Evolutionary conservation across 1,140 invertebrate species (phyloP), one percentile per base, ranked within the genome.

Genomic region (Platyscapa corneri): DNA sequence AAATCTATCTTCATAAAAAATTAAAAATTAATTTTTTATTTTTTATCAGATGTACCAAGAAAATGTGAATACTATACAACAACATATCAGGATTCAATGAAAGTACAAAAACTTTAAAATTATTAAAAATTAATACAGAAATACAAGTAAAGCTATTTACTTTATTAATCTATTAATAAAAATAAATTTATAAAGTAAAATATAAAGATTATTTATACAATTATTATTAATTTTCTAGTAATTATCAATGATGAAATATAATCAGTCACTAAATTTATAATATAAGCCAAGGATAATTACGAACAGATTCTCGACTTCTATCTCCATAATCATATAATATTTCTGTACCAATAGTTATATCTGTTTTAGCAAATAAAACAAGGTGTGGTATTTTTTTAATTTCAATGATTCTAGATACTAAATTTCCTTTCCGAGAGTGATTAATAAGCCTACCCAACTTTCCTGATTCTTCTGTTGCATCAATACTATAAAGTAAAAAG

Each of bases 281-380:
- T 81, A 97, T 97, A 83, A 99, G 95, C 99, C 99, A 99, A 18
- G 99, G 99, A 94, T 99, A 98, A 92, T 97, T 95, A 86, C 96
- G 94, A 85, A 99, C 93, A 14, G 98, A 96, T 89, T 97, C 96
- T 92, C 97, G 97, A 88, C 97, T 98, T 76, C 99, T 94, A 93
- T 99, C 99, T 2, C 99, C 99, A 92, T 99, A 99, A 93, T 99
- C 99, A 92, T 99, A 99, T 6, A 97, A 95, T 56, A 99, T 93
- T 93, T 99, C 99, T 89, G 98, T 97, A 14, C 98, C 98, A 3
- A 93, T 88, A 75, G 95, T 92, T 88, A 99, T 99, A 89, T 99
- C 96, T 85, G 96, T 95, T 86, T 96, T 97, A 27, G 99, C 99
- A 37, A 99, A 94, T 53, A 99, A 94, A 82, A 99, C 96, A 37